Evolutionary conservation across 2,888 invertebrate species (phyloP).

Genomic region (Drepana falcataria): DNA sequence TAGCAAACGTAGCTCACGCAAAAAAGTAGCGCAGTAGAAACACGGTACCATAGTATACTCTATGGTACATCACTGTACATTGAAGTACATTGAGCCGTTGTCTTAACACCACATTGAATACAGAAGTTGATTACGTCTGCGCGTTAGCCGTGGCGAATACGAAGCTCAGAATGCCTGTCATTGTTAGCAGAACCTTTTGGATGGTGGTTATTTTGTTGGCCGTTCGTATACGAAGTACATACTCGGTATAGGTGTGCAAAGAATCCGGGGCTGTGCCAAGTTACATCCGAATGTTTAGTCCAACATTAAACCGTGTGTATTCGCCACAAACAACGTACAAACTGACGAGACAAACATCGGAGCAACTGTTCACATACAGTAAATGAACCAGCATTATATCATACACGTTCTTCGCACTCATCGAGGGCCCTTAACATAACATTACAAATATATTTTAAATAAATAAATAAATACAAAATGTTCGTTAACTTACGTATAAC

Average conservation of each 20-base stretch:
- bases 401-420: not conserved
- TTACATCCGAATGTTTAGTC: conserved; percentile 28
- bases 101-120: not conserved
- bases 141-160: not conserved
- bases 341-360: not conserved
- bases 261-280: conserved; percentile 29
- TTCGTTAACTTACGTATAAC: no score
- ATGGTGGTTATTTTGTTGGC: not conserved
- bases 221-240: conserved; percentile 10
- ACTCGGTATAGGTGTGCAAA: conserved; percentile 30
- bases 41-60: conserved; percentile 24
- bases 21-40: conserved; percentile 35
- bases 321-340: no score
- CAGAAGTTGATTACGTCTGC: not conserved
- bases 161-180: not conserved
- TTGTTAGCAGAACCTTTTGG: not conserved
- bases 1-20: conserved; percentile 57
- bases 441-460: not conserved
- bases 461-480: not conserved
- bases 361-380: not conserved
- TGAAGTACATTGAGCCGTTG: not conserved
- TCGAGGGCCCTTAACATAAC: not conserved
- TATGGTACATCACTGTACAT: not conserved
- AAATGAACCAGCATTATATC: not conserved
- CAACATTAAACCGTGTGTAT: conserved; percentile 18